phyloP scores from a whole-genome alignment of 2,888 invertebrate species.

The Orgyia antiqua region DNA sequence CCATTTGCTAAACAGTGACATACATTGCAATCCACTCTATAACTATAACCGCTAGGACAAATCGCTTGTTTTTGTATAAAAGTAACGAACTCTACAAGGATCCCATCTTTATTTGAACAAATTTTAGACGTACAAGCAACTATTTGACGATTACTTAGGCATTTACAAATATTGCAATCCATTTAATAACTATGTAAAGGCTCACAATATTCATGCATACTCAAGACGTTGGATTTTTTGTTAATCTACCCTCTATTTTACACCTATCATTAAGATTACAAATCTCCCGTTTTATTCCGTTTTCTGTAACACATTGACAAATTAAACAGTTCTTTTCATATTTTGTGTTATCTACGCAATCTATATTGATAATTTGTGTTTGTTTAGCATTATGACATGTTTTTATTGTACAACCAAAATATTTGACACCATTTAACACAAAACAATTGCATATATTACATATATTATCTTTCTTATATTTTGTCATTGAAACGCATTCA shows the following conservation, averaged over 20 bases:
- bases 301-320: slow-evolving; percentile 37
- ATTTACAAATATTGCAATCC: slow-evolving; percentile 51
- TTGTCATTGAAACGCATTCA: slow-evolving; percentile 41
- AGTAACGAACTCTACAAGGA: slow-evolving; percentile 34
- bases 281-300: slow-evolving; percentile 30
- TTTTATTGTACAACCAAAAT: slow-evolving; percentile 58
- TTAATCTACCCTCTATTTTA: background rate
- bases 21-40: slow-evolving; percentile 51
- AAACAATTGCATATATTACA: slow-evolving; percentile 58
- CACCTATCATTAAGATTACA: slow-evolving; percentile 36
- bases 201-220: slow-evolving; percentile 50
- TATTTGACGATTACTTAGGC: slow-evolving; percentile 45
- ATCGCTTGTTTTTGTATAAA: slow-evolving; percentile 29
- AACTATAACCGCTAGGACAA: slow-evolving; percentile 47
- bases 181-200: slow-evolving; percentile 43
- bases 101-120: no score
- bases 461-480: slow-evolving; percentile 38
- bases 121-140: slow-evolving; percentile 38
- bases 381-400: slow-evolving; percentile 26
- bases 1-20: slow-evolving; percentile 57
- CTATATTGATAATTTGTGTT: background rate
- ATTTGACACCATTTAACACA: slow-evolving; percentile 32
- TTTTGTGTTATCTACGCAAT: slow-evolving; percentile 39
- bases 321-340: slow-evolving; percentile 46
- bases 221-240: slow-evolving; percentile 1